A percentile compares a stretch with the other conserved stretches of the same genome.
Evolutionary conservation across 1,140 invertebrate species (phyloP).

Genomic region (Micrasema longulum): DNA sequence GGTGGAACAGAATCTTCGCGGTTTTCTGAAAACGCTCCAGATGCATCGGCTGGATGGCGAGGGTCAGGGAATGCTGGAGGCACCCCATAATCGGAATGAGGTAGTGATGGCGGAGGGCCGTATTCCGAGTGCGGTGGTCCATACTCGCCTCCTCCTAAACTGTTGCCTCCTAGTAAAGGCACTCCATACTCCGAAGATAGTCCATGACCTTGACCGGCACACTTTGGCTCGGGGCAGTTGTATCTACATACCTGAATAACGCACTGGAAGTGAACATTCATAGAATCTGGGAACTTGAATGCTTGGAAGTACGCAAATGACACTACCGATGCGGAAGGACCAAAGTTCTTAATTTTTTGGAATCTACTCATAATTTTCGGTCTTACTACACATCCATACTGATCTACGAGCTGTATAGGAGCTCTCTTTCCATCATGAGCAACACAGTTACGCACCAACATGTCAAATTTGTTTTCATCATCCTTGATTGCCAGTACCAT

Average conservation of each 20-base stretch:
- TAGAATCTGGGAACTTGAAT: slow-evolving; percentile 96
- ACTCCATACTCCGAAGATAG: slow-evolving; percentile 78
- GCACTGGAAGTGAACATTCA: slow-evolving; percentile 98
- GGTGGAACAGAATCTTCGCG: slow-evolving; percentile 83
- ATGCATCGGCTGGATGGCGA: slow-evolving; percentile 82
- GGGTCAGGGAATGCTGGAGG: slow-evolving; percentile 85
- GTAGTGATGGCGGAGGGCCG: slow-evolving; percentile 70
- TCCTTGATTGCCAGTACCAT: slow-evolving; percentile 96
- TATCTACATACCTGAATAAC: slow-evolving; percentile 95
- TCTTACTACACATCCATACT: slow-evolving; percentile 90
- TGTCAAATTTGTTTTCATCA: slow-evolving; percentile 95
- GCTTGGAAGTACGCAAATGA: slow-evolving; percentile 96
- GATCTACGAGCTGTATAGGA: slow-evolving; percentile 92
- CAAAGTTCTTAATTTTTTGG: slow-evolving; percentile 96
- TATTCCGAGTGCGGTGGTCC: slow-evolving; percentile 77
- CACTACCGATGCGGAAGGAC: slow-evolving; percentile 91
- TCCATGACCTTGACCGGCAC: slow-evolving; percentile 71
- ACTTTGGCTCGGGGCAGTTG: slow-evolving; percentile 93
- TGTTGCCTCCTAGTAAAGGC: slow-evolving; percentile 72
- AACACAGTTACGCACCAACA: slow-evolving; percentile 93
- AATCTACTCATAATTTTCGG: slow-evolving; percentile 96
- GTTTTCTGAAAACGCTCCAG: slow-evolving; percentile 84
- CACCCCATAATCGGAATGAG: slow-evolving; percentile 77
- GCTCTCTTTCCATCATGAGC: slow-evolving; percentile 93
- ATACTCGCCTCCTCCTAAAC: slow-evolving; percentile 73